These are phyloP conservation scores for Mesoclemmys tuberculata DNA, from an alignment of 2,113 vertebrate genomes.

Conservation along the genomic window DNA sequence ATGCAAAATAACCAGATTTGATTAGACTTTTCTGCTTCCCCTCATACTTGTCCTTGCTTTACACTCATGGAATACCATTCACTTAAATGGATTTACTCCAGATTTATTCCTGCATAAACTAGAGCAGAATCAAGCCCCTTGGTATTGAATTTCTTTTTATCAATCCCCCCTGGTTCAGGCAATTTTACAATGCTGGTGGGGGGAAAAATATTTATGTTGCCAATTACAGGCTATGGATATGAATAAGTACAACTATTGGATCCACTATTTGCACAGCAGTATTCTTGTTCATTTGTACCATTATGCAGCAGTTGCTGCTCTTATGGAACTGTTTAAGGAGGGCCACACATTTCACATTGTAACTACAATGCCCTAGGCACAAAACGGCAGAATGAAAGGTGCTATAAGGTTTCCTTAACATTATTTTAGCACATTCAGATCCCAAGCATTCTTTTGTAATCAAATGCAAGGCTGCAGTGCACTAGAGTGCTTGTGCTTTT, in stretches of 20 bases:
- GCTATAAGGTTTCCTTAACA: slow-evolving; percentile 49
- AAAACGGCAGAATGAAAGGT: slow-evolving; percentile 52
- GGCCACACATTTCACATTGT: slow-evolving; percentile 21
- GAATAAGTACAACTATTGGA: slow-evolving; percentile 1
- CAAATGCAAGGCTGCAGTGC: slow-evolving; percentile 48
- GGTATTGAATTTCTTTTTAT: neutral
- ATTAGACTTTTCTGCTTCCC: neutral
- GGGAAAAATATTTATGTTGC: neutral
- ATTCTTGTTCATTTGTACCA: slow-evolving; percentile 51
- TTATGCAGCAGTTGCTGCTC: slow-evolving; percentile 40
- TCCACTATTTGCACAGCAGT: neutral
- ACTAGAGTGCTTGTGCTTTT: neutral
- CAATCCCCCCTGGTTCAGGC: neutral
- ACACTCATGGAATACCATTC: neutral
- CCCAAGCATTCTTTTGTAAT: slow-evolving; percentile 64
- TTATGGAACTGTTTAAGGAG: slow-evolving; percentile 41
- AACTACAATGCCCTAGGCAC: slow-evolving; percentile 31
- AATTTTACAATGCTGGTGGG: neutral
- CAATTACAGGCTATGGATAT: neutral
- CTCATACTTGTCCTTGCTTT: neutral
- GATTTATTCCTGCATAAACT: neutral
- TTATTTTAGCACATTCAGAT: slow-evolving; percentile 49
- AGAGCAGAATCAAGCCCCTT: neutral
- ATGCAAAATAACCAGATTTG: neutral
- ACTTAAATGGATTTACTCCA: neutral